Conservation (phyloP, 2,888 invertebrate genomes). For the Ceramica pisi region DNA sequence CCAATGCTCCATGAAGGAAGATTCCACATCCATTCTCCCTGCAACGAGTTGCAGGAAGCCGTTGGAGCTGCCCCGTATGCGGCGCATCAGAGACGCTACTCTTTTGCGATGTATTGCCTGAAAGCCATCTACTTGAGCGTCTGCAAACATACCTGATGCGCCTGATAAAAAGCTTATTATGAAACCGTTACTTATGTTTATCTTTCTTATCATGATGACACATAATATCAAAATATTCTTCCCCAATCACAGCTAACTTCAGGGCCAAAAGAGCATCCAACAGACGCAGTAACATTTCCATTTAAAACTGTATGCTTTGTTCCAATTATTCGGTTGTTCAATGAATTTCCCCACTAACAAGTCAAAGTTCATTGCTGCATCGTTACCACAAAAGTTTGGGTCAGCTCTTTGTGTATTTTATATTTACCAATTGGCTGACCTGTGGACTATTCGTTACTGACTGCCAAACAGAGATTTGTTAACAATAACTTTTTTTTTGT, state of each 20-base stretch:
- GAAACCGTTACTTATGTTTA: too few relatives aligned
- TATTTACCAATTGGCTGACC: constrained; percentile 36
- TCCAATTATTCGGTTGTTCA: constrained; percentile 64
- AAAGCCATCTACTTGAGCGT: too few relatives aligned
- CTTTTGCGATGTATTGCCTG: too few relatives aligned
- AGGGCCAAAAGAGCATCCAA: background rate
- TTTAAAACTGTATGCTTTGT: constrained; percentile 61
- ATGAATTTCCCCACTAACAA: constrained; percentile 60
- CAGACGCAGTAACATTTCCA: constrained; percentile 46
- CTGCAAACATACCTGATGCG: too few relatives aligned
- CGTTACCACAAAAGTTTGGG: constrained; percentile 39
- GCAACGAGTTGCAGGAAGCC: too few relatives aligned
- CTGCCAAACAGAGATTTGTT: constrained; percentile 8
- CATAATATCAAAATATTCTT: background rate
- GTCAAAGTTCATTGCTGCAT: constrained; percentile 30
- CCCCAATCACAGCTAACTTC: constrained; percentile 3
- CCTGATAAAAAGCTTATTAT: too few relatives aligned
- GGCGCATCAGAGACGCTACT: too few relatives aligned
- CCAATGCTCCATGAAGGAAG: too few relatives aligned
- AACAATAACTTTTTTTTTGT: background rate
- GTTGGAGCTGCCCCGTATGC: too few relatives aligned
- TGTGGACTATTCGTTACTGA: constrained; percentile 44
- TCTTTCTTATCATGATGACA: too few relatives aligned
- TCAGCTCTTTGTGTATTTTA: constrained; percentile 40
- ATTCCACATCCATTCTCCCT: too few relatives aligned